These are phyloP conservation scores for Thelaira solivaga DNA, from an alignment of 2,888 invertebrate genomes.

Conservation along the genomic window DNA sequence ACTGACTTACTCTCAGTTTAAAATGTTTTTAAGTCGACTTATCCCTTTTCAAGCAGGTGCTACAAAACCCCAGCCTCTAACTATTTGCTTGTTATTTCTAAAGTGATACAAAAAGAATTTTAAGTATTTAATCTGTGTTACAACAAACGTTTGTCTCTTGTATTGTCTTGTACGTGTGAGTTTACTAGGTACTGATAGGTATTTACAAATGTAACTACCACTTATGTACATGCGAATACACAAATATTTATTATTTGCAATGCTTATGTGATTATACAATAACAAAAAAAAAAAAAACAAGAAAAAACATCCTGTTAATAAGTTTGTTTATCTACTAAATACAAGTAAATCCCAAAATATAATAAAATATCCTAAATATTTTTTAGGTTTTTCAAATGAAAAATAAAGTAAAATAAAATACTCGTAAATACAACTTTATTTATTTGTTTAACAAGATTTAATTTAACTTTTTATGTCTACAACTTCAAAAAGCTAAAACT, in stretches of 20 bases:
- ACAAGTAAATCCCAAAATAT: background rate
- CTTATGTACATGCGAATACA: too few relatives aligned
- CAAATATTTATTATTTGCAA: too few relatives aligned
- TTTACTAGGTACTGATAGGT: too few relatives aligned
- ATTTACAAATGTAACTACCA: background rate
- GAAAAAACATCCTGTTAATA: constrained; percentile 35
- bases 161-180: too few relatives aligned
- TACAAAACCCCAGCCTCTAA: too few relatives aligned
- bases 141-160: too few relatives aligned
- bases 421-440: constrained; percentile 35
- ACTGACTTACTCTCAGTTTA: too few relatives aligned
- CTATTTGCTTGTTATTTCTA: background rate
- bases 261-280: constrained; percentile 10
- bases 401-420: background rate
- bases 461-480: constrained; percentile 55
- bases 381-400: background rate
- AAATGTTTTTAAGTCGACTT: too few relatives aligned
- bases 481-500: constrained; percentile 51
- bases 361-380: constrained; percentile 23
- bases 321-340: constrained; percentile 31
- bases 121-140: too few relatives aligned
- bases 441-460: constrained; percentile 53
- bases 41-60: too few relatives aligned
- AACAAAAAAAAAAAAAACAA: background rate
- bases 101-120: background rate